phyloP scores from a whole-genome alignment of 2,113 vertebrate genomes.

The Arothron firmamentum region DNA sequence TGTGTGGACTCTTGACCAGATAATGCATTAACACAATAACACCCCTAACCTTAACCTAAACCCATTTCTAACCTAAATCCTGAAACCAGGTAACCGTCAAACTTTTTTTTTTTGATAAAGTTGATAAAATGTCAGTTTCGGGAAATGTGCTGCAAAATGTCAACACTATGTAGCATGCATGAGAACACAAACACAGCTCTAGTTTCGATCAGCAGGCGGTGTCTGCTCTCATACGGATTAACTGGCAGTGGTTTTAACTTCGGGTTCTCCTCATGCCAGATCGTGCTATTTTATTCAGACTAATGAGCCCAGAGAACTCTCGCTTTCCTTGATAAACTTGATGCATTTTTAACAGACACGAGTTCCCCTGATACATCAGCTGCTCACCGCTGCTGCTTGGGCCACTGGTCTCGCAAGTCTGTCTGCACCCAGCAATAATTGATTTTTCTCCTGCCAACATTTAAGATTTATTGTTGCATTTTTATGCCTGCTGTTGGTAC shows the following conservation, averaged over 20 bases:
- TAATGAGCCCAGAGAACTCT: constrained; percentile 73
- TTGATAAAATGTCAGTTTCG: not conserved
- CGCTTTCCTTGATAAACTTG: constrained; percentile 73
- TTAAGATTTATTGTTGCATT: constrained; percentile 1
- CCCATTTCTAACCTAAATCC: too few species aligned
- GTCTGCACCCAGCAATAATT: constrained; percentile 31
- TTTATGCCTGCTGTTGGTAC: not conserved
- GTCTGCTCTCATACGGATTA: constrained; percentile 71
- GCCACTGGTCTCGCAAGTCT: constrained; percentile 42
- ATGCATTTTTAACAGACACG: constrained; percentile 75
- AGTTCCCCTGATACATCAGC: constrained; percentile 48
- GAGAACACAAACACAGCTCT: constrained; percentile 31
- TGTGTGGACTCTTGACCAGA: constrained; percentile 23
- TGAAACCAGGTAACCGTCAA: too few species aligned
- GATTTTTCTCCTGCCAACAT: constrained; percentile 21
- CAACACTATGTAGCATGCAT: constrained; percentile 7
- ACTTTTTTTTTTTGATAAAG: not conserved
- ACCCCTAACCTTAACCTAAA: not conserved
- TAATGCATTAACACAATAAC: constrained; percentile 36
- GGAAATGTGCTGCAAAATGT: not conserved
- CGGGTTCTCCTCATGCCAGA: constrained; percentile 65
- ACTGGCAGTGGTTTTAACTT: constrained; percentile 63
- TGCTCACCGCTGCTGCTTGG: constrained; percentile 48
- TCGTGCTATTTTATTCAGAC: constrained; percentile 70
- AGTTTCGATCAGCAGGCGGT: constrained; percentile 68